Percentiles rank a stretch among this genome's conserved stretches.
These are phyloP conservation scores for Sarcophaga bullata DNA, from an alignment of 1,140 invertebrate species.

Conservation along the genomic window DNA sequence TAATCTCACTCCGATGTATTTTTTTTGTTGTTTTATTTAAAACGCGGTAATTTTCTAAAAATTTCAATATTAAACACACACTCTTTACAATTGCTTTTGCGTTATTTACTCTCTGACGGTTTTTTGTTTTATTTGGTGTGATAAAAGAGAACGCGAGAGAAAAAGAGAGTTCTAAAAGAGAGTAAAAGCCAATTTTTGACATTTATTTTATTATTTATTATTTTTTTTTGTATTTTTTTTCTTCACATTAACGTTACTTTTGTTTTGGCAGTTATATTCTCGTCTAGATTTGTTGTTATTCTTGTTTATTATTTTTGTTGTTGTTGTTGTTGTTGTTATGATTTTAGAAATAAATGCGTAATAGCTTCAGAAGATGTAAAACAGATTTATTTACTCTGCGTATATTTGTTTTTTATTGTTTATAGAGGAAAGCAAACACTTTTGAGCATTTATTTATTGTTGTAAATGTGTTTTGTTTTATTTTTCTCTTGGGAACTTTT, in stretches of 20 bases:
- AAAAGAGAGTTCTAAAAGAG: neutral
- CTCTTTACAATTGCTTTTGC: too few species aligned
- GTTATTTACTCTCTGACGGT: too few species aligned
- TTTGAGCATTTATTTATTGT: neutral
- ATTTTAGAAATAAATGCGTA: neutral
- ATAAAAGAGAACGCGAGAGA: neutral
- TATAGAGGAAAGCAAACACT: neutral
- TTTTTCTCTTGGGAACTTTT: slow-evolving; percentile 19
- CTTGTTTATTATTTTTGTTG: neutral
- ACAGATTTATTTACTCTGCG: neutral
- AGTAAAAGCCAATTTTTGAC: slow-evolving; percentile 7
- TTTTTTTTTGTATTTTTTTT: too few species aligned
- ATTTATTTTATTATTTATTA: neutral
- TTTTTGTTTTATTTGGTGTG: neutral
- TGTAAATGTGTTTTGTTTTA: neutral
- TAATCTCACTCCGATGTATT: too few species aligned
- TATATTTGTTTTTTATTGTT: neutral
- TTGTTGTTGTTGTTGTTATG: neutral
- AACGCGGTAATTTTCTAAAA: too few species aligned
- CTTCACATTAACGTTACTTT: neutral
- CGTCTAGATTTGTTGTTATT: neutral
- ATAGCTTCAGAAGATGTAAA: neutral
- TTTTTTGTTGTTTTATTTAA: too few species aligned
- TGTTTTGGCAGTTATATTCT: slow-evolving; percentile 21
- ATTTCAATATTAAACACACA: too few species aligned